Evolutionary conservation across 2,113 vertebrate genomes (phyloP).

Genomic region (Leptosomus discolor): DNA sequence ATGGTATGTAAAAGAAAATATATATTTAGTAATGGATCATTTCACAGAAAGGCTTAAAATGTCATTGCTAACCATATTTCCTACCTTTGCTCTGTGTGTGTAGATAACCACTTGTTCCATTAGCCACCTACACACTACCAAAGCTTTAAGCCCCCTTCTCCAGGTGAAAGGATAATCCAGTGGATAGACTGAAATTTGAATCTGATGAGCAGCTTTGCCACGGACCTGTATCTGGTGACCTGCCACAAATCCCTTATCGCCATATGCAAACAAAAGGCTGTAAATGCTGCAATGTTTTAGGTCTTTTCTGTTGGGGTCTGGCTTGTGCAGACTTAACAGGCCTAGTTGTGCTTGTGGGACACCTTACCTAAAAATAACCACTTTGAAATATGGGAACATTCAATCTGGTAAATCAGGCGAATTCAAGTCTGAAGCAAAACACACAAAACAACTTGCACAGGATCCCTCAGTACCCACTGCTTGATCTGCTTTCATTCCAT

Average conservation of each 20-base stretch:
- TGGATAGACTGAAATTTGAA: background rate
- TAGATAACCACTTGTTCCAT: background rate
- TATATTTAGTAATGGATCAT: constrained; percentile 18
- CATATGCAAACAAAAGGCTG: background rate
- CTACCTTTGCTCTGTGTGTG: background rate
- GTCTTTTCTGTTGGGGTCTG: background rate
- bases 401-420: background rate
- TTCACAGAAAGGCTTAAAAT: constrained; percentile 35
- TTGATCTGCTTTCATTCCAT: background rate
- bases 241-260: background rate
- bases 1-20: background rate
- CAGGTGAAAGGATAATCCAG: background rate
- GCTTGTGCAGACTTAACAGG: background rate
- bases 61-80: background rate
- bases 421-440: background rate
- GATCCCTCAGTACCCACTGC: background rate
- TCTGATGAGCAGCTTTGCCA: background rate
- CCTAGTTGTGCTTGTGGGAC: background rate
- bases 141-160: background rate
- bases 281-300: background rate
- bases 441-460: background rate
- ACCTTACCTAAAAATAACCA: background rate
- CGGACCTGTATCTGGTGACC: background rate
- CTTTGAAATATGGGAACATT: background rate
- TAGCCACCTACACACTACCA: background rate